These are phyloP conservation scores for Brachionus calyciflorus DNA, from an alignment of 1,140 invertebrate genomes.

Conservation along the genomic window DNA sequence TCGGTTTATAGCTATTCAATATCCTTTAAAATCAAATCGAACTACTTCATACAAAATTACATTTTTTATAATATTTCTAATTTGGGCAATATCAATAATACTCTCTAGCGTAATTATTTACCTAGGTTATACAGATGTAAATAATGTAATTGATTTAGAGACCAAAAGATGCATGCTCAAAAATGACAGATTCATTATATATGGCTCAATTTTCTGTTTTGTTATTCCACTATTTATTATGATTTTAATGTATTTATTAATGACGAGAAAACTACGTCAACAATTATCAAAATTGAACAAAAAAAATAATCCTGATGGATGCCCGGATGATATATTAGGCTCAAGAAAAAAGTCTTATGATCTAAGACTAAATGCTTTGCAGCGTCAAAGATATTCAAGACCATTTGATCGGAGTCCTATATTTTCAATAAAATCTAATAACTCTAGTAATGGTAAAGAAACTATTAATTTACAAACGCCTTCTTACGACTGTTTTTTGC, in stretches of 20 bases:
- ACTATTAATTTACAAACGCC: not conserved
- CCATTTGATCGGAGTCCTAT: not conserved
- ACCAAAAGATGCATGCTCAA: constrained; percentile 28
- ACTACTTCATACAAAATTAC: not conserved
- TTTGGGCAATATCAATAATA: constrained; percentile 35
- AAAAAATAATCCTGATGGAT: not conserved
- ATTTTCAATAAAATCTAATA: not conserved
- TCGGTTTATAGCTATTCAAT: constrained; percentile 34
- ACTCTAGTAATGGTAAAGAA: not conserved
- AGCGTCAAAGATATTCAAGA: not conserved
- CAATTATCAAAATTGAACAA: constrained; percentile 2
- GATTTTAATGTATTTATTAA: constrained; percentile 27
- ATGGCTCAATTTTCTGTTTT: constrained; percentile 45
- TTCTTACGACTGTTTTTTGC: not conserved
- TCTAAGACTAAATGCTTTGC: not conserved
- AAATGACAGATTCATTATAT: constrained; percentile 36
- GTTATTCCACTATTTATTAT: constrained; percentile 37
- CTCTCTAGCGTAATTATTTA: constrained; percentile 23
- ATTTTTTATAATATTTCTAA: constrained; percentile 38
- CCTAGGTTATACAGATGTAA: not conserved
- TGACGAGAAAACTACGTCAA: not conserved
- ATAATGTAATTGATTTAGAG: constrained; percentile 23
- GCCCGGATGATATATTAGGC: not conserved
- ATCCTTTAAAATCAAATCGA: constrained; percentile 28
- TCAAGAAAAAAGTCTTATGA: constrained; percentile 9